phyloP scores from a whole-genome alignment of 2,888 invertebrate genomes.

The Schizotus pectinicornis region DNA sequence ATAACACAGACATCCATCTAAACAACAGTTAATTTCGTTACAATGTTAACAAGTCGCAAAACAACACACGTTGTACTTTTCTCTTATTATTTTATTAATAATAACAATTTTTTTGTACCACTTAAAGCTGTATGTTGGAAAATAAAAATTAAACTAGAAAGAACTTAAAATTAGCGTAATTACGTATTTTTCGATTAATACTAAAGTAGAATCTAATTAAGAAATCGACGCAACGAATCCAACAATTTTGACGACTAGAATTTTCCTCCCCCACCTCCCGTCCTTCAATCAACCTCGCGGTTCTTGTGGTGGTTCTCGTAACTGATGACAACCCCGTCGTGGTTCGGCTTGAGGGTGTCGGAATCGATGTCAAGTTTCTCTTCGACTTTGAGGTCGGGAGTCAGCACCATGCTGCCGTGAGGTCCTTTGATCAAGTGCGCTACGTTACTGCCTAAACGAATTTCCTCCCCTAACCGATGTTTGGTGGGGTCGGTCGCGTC shows the following conservation, averaged over 20 bases:
- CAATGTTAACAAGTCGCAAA: background rate
- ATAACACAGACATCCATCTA: slow-evolving; percentile 5
- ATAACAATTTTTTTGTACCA: slow-evolving; percentile 15
- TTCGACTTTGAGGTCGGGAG: slow-evolving; percentile 57
- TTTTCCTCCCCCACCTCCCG: background rate
- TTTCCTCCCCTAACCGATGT: slow-evolving; percentile 56
- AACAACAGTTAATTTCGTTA: slow-evolving; percentile 5
- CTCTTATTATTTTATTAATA: too few species aligned
- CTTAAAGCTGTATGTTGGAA: slow-evolving; percentile 24
- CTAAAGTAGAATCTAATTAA: background rate
- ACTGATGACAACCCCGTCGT: slow-evolving; percentile 65
- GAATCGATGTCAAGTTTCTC: slow-evolving; percentile 66
- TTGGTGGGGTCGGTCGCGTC: background rate
- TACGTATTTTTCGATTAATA: slow-evolving; percentile 20
- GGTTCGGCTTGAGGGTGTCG: slow-evolving; percentile 65
- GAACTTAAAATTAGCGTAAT: background rate
- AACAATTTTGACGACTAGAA: slow-evolving; percentile 12
- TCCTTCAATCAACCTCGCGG: slow-evolving; percentile 1
- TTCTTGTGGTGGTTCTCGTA: slow-evolving; percentile 52
- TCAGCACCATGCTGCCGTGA: slow-evolving; percentile 63
- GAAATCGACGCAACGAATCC: background rate
- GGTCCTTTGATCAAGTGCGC: slow-evolving; percentile 62
- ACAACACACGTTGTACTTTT: background rate
- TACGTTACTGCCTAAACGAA: slow-evolving; percentile 49
- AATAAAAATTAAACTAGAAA: background rate